Base-by-base conservation (phyloP, 2,797 vertebrate genomes). In the Zenarchopterus dispar region DNA sequence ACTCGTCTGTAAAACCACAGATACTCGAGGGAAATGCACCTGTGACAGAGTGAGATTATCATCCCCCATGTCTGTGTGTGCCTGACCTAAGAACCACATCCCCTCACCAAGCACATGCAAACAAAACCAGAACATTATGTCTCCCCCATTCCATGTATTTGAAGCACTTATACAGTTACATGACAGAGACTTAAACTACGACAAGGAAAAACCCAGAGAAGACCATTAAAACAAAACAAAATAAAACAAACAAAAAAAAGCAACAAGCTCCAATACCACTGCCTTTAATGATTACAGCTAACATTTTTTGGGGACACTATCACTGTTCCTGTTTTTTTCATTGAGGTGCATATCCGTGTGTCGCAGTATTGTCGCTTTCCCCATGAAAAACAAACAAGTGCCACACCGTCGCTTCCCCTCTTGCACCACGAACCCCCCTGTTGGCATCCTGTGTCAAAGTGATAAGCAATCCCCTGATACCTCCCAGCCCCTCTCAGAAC, bases 401-500 rank as follows among this genome's bases (percentile, higher is more conserved):
- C 79, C 87, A 79, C 82, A 84, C 77, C 82, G 86, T 88, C 82
- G 87, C 87, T 91, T 91, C 89, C 91, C 87, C 67, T 87, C 81
- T 84, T 78, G 84, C 84, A 78, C 76, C 82, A 56, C 83, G 80
- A 72, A 81, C 83, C 87, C 84, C 81, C 11, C 36, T 73, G 76
- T 78, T 88, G 85, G 84, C 84, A 87, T 92, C 89, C 91, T 92
- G 89, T 87, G 84, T 87, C 86, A 88, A 77, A 86, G 77, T 78
- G 88, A 92, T 92, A 91, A 92, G 88, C 81, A 79, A 87, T 84
- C 86, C 84, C 88, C 73, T 56, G 81, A 85, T 85, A 82, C 82
- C 77, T 67, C 48, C 23, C 47, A 24, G 76, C 65, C 82, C 75
- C 75, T 81, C 62, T 50, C 73, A 67, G 79, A 89, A 91, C 90